phyloP scores from a whole-genome alignment of 2,113 vertebrate genomes.

The Pedionomus torquatus region DNA sequence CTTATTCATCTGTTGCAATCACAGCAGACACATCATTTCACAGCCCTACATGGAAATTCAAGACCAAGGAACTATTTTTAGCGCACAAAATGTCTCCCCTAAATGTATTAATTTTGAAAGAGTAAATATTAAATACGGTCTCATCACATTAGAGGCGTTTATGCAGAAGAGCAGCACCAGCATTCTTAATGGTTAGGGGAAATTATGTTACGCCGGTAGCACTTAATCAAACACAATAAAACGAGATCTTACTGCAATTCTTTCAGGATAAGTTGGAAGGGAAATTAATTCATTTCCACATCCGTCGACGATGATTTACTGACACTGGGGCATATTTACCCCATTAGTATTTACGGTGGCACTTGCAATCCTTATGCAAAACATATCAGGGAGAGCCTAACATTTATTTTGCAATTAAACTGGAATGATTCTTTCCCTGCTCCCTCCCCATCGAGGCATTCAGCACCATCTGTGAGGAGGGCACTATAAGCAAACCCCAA shows the following conservation, averaged over 20 bases:
- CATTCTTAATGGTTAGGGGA: not conserved
- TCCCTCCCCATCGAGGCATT: fast-evolving
- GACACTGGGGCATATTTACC: not conserved
- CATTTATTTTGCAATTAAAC: slow-evolving; percentile 11
- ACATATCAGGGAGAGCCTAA: not conserved
- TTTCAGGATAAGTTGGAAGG: not conserved
- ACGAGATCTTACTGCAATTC: not conserved
- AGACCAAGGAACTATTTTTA: slow-evolving; percentile 52
- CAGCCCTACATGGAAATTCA: slow-evolving; percentile 62
- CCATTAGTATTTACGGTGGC: slow-evolving; percentile 6
- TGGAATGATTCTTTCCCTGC: not conserved
- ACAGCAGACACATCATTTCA: slow-evolving; percentile 35
- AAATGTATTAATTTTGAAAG: slow-evolving; percentile 35
- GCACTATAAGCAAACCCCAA: not conserved
- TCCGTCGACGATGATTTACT: not conserved
- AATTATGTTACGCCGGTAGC: not conserved
- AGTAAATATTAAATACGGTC: slow-evolving; percentile 39
- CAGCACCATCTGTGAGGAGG: not conserved
- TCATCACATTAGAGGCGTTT: not conserved
- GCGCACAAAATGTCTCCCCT: not conserved
- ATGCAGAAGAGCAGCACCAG: not conserved
- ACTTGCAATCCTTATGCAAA: not conserved
- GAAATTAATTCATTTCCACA: slow-evolving; percentile 17
- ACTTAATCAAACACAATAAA: slow-evolving; percentile 34
- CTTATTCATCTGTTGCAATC: slow-evolving; percentile 28